These are phyloP conservation scores for Plecturocebus donacophilus DNA, from an alignment of 2,113 vertebrate genomes.

Conservation along the genomic window DNA sequence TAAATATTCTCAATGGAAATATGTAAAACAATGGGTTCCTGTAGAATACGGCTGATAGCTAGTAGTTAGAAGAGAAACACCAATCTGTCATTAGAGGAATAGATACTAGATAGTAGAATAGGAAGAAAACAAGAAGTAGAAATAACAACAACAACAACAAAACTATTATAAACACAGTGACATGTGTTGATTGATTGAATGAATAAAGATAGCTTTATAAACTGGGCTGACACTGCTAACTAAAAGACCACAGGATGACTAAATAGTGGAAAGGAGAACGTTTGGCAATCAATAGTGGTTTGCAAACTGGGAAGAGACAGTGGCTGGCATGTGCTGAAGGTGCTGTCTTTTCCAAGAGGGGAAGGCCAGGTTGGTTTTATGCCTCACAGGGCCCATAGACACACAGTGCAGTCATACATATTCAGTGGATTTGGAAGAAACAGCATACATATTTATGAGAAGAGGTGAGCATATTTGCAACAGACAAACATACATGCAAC, in stretches of 20 bases:
- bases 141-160: background rate
- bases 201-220: background rate
- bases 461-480: background rate
- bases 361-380: background rate
- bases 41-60: constrained; percentile 50
- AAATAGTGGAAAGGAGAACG: background rate
- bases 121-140: constrained; percentile 51
- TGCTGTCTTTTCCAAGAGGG: background rate
- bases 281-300: background rate
- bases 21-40: constrained; percentile 51
- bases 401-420: background rate
- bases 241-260: background rate
- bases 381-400: background rate
- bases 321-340: background rate
- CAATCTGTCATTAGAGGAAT: background rate
- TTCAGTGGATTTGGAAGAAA: background rate
- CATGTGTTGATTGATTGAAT: background rate
- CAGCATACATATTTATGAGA: background rate
- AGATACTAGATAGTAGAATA: background rate
- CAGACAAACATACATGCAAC: background rate
- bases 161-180: background rate
- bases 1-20: constrained; percentile 62
- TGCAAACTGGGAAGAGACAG: background rate
- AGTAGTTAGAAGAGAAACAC: constrained; percentile 65
- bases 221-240: background rate